These are phyloP conservation scores for Tetranychus cinnabarinus DNA, from an alignment of 1,140 invertebrate species.

Conservation along the genomic window DNA sequence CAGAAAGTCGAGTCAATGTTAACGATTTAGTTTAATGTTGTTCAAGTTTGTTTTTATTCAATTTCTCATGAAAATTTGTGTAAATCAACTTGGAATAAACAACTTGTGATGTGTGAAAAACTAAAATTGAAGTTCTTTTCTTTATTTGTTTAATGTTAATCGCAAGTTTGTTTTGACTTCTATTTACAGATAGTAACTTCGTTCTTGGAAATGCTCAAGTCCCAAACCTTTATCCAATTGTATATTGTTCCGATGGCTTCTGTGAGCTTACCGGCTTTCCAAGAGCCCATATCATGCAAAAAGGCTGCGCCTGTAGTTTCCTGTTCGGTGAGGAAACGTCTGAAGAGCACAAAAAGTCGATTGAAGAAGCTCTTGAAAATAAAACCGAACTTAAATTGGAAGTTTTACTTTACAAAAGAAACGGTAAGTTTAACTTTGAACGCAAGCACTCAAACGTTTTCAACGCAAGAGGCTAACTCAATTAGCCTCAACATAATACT, in stretches of 20 bases:
- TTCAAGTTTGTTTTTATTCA: too few relatives aligned
- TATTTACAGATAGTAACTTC: conserved; percentile 73
- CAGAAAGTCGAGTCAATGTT: too few relatives aligned
- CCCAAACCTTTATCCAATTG: conserved; percentile 58
- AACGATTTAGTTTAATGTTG: too few relatives aligned
- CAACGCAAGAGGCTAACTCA: too few relatives aligned
- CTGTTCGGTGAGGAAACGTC: conserved; percentile 71
- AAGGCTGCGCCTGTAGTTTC: conserved; percentile 84
- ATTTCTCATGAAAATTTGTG: too few relatives aligned
- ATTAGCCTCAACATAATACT: too few relatives aligned
- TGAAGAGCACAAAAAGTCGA: conserved; percentile 62
- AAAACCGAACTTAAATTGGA: conserved; percentile 79
- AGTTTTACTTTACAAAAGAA: conserved; percentile 81
- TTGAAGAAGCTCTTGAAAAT: conserved; percentile 61
- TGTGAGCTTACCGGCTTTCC: conserved; percentile 82
- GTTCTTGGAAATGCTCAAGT: conserved; percentile 90
- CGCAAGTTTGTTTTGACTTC: too few relatives aligned
- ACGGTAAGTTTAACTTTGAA: conserved; percentile 35
- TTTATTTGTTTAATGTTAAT: too few relatives aligned
- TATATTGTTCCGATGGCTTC: conserved; percentile 93
- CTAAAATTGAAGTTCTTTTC: too few relatives aligned
- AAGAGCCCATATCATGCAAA: conserved; percentile 86
- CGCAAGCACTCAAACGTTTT: too few relatives aligned
- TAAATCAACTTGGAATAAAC: too few relatives aligned
- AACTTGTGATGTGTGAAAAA: too few relatives aligned